Evolutionary conservation across 2,113 vertebrate genomes (phyloP).

Genomic region (Nannospalax galili): DNA sequence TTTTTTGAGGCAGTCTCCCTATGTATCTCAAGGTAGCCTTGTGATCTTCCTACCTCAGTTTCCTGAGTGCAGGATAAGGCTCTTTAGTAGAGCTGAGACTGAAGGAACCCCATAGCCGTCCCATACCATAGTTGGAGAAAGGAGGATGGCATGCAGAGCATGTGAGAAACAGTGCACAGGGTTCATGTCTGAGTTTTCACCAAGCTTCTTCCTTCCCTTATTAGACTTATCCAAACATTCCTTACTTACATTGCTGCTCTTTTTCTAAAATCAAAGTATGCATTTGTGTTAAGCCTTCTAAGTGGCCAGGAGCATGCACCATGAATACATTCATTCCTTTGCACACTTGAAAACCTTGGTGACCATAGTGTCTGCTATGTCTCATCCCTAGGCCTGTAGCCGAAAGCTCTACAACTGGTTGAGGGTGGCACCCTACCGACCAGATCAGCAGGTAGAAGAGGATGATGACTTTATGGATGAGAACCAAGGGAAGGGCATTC

Average conservation of each 20-base stretch:
- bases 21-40: neutral
- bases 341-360: neutral
- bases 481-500: constrained; percentile 95
- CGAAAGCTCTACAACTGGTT: constrained; percentile 98
- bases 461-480: constrained; percentile 99
- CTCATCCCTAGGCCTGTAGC: constrained; percentile 91
- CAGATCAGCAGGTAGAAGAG: constrained; percentile 97
- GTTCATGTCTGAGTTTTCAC: neutral
- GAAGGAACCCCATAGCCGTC: neutral
- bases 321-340: neutral
- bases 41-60: neutral
- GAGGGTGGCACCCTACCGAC: constrained; percentile 95
- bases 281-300: neutral
- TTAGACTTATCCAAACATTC: neutral
- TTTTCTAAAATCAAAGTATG: neutral
- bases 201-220: neutral
- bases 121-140: neutral
- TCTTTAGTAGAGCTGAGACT: neutral
- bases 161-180: neutral
- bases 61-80: too few relatives aligned
- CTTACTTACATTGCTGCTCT: neutral
- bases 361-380: neutral
- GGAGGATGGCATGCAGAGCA: neutral
- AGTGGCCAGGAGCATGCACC: neutral
- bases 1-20: neutral